Evolutionary conservation across 1,140 invertebrate species (phyloP), one percentile per base, ranked within the genome.

Genomic region (Theocolax elegans): DNA sequence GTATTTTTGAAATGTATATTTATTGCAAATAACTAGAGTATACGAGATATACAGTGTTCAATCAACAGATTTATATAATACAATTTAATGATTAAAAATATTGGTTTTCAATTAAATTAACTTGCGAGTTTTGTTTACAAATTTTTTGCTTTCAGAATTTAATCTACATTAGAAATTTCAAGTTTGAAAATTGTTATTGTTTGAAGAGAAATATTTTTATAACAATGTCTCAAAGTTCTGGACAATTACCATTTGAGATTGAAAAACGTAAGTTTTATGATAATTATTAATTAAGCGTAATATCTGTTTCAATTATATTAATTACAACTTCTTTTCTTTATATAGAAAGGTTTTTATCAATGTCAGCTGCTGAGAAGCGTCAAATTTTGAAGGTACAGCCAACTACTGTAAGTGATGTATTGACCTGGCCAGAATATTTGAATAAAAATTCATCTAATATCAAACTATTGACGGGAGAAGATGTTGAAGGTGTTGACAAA

Each of bases 381-480:
- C 84, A 87, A 64, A 65, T 80, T 2, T 91, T 89, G 70, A 86
- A 84, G 60, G 84, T 83, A 74, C 76, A 76, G 4, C 77, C 86
- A 15, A 86, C 80, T 0, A 82, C 79, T 19, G 23, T 90, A 7
- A 77, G 87, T 54, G 71, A 89, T 38, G 85, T 94, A 67, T 83
- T 86, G 49, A 88, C 88, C 9, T 94, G 92, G 92, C 71, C 77
- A 19, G 82, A 87, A 49, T 89, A 89, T 78, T 80, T 81, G 73
- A 58, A 78, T 38, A 81, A 84, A 72, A 83, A 87, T 69, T 85
- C 85, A 75, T 73, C 73, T 71, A 68, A 79, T 25, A 78, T 82
- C 60, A 72, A 76, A 64, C 75, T 83, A 64, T 76, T 76, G 46
- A 75, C 65, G 56, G 79, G 77, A 0, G 71, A 79, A 60, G 64